Base-by-base conservation (phyloP, 2,888 invertebrate species). In the Gymnoscelis rufifasciata region DNA sequence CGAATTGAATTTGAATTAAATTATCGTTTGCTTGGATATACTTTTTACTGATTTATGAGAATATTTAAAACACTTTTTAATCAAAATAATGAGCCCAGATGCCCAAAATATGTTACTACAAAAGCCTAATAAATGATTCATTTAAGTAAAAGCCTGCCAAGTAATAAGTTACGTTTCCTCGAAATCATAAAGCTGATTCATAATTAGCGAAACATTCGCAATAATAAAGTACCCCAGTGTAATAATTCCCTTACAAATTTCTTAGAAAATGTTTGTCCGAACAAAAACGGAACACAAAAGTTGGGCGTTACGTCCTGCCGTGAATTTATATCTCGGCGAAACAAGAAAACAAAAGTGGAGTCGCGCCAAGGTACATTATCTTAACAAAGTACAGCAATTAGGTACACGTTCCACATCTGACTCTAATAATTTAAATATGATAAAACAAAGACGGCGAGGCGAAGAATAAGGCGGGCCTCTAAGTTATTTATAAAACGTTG, bases 401-500 rank as follows among this genome's bases (percentile, higher is more conserved):
- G 80, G 86, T 87, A 87, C 88, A 88, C 87, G 87, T 88, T 88
- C 86, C 82, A 87, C 87, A 87, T 87, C 86, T 87, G 82, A 87
- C 87, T 88, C 78, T 82, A 84, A 87, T 87, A 87, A 87, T 87
- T 88, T 88, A 87, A 88, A 88, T 88, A 87, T 88, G 87, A 88
- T 88, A 88, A 86, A 88, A 88, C 87, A 86, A 83, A 77, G 79
- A 78, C 71, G 78, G 66, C 52, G 72, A 76, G 71, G 69, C 75
- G 77, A 78, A 80, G 83, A 84, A 83, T 80, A 75, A 78, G 83
- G 83, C 78, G 74, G 75, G 74, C 66, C 61, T 76, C 44, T 87
- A 86, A 87, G 83, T 88, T 87, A 88, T 88, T 88, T 88, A 87
- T 83, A 82, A 83, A 88, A 86, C 84, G 82, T 50, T 69, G 78